Evolutionary conservation across 1,140 invertebrate genomes (phyloP).

Genomic region (Hypothenemus hampei): DNA sequence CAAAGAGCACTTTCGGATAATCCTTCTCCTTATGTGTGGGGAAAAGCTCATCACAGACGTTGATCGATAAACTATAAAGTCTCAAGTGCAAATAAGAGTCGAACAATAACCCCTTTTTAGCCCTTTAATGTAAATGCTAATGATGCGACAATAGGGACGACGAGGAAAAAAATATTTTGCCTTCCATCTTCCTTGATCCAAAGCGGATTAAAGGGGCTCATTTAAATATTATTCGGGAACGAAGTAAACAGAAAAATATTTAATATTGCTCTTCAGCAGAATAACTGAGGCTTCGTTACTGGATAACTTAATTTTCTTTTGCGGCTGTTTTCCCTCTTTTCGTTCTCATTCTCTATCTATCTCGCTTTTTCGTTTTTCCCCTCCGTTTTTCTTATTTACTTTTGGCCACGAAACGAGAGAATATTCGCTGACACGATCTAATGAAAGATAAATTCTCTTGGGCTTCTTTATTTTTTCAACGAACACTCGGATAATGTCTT

Average conservation of each 20-base stretch:
- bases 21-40: too few relatives aligned
- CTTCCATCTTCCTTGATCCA: too few relatives aligned
- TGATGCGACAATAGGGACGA: background rate
- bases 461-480: slow-evolving; percentile 15
- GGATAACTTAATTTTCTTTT: slow-evolving; percentile 36
- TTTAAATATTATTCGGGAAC: slow-evolving; percentile 37
- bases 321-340: slow-evolving; percentile 6
- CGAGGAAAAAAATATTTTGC: background rate
- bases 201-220: slow-evolving; percentile 33
- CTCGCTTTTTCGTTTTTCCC: slow-evolving; percentile 4
- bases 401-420: slow-evolving; percentile 11
- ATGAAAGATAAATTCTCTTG: slow-evolving; percentile 21
- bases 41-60: background rate
- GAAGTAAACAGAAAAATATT: slow-evolving; percentile 41
- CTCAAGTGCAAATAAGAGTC: slow-evolving; percentile 7
- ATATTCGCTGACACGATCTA: slow-evolving; percentile 9
- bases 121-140: slow-evolving; percentile 14
- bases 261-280: slow-evolving; percentile 39
- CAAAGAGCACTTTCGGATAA: background rate
- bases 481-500: background rate
- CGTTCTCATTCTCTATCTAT: too few relatives aligned
- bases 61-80: slow-evolving; percentile 8
- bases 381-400: slow-evolving; percentile 14
- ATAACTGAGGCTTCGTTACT: slow-evolving; percentile 40
- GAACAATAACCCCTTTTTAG: slow-evolving; percentile 1